These are phyloP conservation scores for Machimus atricapillus DNA, from an alignment of 2,888 invertebrate genomes.

Conservation along the genomic window DNA sequence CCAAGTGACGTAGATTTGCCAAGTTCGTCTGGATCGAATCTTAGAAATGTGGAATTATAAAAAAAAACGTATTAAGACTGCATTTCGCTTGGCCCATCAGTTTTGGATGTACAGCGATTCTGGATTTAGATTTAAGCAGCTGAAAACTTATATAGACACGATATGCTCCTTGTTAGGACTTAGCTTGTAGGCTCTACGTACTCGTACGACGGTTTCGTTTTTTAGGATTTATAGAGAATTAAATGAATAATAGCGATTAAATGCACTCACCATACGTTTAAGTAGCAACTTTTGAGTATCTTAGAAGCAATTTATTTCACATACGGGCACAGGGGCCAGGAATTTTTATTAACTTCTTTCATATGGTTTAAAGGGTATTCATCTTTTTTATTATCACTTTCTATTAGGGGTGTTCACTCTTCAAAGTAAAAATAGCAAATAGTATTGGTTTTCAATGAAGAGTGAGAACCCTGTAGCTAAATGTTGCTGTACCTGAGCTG, in stretches of 20 bases:
- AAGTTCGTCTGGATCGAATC: slow-evolving; percentile 75
- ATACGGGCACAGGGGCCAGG: background rate
- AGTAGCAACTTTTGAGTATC: background rate
- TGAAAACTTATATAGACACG: too few species aligned
- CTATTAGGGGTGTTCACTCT: too few species aligned
- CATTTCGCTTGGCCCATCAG: background rate
- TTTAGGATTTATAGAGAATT: background rate
- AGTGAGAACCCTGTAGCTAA: too few species aligned
- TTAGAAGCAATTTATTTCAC: background rate
- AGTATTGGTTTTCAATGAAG: too few species aligned
- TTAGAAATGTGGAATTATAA: slow-evolving; percentile 80
- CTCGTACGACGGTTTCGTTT: background rate
- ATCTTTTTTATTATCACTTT: background rate
- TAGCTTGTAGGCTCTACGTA: background rate
- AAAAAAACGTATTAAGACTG: slow-evolving; percentile 34
- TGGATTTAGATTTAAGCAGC: background rate
- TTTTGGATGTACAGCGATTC: background rate
- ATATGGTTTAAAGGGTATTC: background rate
- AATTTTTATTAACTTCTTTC: background rate
- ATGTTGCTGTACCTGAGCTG: too few species aligned
- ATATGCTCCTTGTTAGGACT: background rate
- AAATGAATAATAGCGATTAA: background rate
- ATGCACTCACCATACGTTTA: background rate
- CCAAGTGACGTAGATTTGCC: slow-evolving; percentile 71
- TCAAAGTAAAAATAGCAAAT: too few species aligned